Base-by-base conservation (phyloP, 2,797 vertebrate genomes). In the Scolopax rusticola region DNA sequence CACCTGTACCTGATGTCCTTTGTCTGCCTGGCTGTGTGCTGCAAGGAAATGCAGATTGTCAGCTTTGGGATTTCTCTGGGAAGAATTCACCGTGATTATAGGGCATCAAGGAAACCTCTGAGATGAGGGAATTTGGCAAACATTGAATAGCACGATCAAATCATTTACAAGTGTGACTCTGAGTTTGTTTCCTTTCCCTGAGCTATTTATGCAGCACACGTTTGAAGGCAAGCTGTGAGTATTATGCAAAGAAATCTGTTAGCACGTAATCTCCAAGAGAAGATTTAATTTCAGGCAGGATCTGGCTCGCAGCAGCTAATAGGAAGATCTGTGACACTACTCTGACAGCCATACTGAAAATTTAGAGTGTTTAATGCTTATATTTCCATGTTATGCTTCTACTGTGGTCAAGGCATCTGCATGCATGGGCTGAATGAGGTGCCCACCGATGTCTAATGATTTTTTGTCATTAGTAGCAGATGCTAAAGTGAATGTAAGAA, bases 141-240 rank as follows among this genome's bases (percentile, higher is more conserved):
- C 57, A 54, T 67, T 68, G 70, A 90, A 53, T 33, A 93, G 45
- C 60, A 43, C 11, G 86, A 94, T 92, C 85, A 63, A 77, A 90
- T 83, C 2, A 85, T 90, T 89, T 90, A 76, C 60, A 84, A 93
- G 41, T 33, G 30, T 87, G 81, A 93, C 80, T 80, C 93, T 32
- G 59, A 79, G 38, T 90, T 91, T 82, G 47, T 86, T 94, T 95
- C 71, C 56, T 88, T 82, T 93, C 91, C 84, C 69, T 87, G 71
- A 89, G 85, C 94, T 96, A 93, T 96, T 94, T 95, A 88, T 90
- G 85, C 91, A 90, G 86, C 51, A 28, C 50, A 78, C 2, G 3
- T 95, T 89, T 89, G 81, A 95, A 83, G 75, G 71, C 87, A 94
- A 80, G 77, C 95, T 93, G 90, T 86, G 87, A 91, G 36, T 77